Evolutionary conservation across 2,113 vertebrate species (phyloP).

Genomic region (Petaurus breviceps): DNA sequence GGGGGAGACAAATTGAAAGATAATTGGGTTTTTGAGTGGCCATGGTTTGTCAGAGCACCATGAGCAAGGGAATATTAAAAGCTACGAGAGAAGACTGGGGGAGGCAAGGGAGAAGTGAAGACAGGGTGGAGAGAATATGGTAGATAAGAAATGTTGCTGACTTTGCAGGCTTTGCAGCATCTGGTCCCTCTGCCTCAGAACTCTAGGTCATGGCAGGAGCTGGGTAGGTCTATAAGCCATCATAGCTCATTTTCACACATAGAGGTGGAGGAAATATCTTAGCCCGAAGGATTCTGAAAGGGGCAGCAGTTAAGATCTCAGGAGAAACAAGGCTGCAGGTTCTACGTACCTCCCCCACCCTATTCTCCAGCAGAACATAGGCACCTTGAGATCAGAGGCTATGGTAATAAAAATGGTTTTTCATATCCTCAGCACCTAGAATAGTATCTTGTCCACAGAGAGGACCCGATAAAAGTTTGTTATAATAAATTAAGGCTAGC

Average conservation of each 20-base stretch:
- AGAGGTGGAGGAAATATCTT: background rate
- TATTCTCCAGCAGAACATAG: background rate
- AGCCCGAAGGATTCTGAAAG: background rate
- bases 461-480: background rate
- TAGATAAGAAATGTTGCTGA: background rate
- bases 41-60: background rate
- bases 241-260: background rate
- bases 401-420: no score
- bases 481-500: background rate
- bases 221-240: background rate
- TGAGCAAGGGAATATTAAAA: background rate
- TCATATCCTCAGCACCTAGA: no score
- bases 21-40: background rate
- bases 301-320: background rate
- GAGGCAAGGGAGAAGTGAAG: background rate
- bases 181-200: background rate
- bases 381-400: background rate
- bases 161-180: background rate
- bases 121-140: background rate
- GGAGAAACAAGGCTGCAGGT: background rate
- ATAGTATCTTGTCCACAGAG: background rate
- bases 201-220: background rate
- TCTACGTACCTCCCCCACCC: background rate
- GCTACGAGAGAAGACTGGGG: background rate
- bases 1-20: background rate